These are phyloP conservation scores for Triplophysa rosa DNA, from an alignment of 2,113 vertebrate species.

Conservation along the genomic window DNA sequence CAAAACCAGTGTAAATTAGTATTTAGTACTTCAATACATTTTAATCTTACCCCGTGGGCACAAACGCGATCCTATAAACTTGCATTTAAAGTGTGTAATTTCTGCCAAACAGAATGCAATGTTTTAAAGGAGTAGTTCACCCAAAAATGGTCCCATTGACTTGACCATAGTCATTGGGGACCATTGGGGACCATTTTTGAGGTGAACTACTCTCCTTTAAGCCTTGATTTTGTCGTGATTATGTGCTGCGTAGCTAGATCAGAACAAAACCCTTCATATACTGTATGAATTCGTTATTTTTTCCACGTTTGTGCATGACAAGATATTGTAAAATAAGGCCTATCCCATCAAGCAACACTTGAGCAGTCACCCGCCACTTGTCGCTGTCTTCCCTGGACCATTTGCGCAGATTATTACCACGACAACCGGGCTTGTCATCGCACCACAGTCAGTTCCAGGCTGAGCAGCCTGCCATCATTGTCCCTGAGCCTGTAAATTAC, in stretches of 20 bases:
- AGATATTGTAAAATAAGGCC: constrained; percentile 5
- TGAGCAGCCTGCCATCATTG: constrained; percentile 16
- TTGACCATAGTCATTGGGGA: no score
- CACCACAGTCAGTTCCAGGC: not conserved
- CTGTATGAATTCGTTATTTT: not conserved
- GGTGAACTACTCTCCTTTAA: no score
- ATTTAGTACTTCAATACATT: not conserved
- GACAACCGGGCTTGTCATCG: constrained; percentile 15
- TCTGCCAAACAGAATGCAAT: no score
- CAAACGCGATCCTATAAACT: not conserved
- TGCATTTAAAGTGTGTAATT: no score
- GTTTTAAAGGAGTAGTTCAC: no score
- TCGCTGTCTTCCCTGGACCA: constrained; percentile 9
- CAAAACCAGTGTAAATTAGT: constrained; percentile 60
- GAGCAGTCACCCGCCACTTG: constrained; percentile 67
- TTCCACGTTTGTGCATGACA: not conserved
- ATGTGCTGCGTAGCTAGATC: no score
- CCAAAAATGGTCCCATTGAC: no score
- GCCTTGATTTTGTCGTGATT: no score
- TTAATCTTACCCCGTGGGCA: not conserved
- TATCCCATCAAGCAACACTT: constrained; percentile 7
- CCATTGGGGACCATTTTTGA: no score
- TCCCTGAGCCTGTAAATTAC: constrained; percentile 28
- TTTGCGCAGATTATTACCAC: constrained; percentile 27
- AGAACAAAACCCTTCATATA: not conserved